phyloP scores from a whole-genome alignment of 2,797 vertebrate genomes.

The Enteromius viviparus region DNA sequence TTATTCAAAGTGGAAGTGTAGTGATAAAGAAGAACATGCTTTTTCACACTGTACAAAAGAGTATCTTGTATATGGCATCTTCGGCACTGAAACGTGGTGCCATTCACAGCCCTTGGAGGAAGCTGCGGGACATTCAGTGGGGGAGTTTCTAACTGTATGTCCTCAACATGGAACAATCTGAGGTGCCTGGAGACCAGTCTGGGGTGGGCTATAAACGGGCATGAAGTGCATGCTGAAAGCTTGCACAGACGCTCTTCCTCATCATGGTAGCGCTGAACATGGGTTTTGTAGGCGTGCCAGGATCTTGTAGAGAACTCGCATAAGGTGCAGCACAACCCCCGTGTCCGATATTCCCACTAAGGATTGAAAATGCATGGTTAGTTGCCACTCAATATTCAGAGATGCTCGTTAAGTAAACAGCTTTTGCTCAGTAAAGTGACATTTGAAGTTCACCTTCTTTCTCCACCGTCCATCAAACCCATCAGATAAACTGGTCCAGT shows the following conservation, averaged over 20 bases:
- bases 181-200: slow-evolving; percentile 87
- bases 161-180: slow-evolving; percentile 85
- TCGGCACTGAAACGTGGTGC: slow-evolving; percentile 84
- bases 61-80: slow-evolving; percentile 87
- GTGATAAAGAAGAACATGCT: slow-evolving; percentile 92
- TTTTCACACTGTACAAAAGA: slow-evolving; percentile 91
- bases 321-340: slow-evolving; percentile 88
- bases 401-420: background rate
- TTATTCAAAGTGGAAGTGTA: slow-evolving; percentile 80
- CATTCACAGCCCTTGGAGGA: slow-evolving; percentile 59
- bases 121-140: slow-evolving; percentile 46
- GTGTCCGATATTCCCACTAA: slow-evolving; percentile 91
- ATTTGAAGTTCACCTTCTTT: slow-evolving; percentile 74
- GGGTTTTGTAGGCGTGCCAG: slow-evolving; percentile 86
- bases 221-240: slow-evolving; percentile 87
- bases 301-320: slow-evolving; percentile 92
- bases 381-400: slow-evolving; percentile 16
- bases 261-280: slow-evolving; percentile 87
- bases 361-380: slow-evolving; percentile 27
- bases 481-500: slow-evolving; percentile 90
- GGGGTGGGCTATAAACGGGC: slow-evolving; percentile 85
- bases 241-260: slow-evolving; percentile 85
- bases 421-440: background rate
- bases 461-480: slow-evolving; percentile 79
- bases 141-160: slow-evolving; percentile 46